These are phyloP conservation scores for Porites australiensis DNA, from an alignment of 64 coral and sea anemone genomes.

Conservation along the genomic window DNA sequence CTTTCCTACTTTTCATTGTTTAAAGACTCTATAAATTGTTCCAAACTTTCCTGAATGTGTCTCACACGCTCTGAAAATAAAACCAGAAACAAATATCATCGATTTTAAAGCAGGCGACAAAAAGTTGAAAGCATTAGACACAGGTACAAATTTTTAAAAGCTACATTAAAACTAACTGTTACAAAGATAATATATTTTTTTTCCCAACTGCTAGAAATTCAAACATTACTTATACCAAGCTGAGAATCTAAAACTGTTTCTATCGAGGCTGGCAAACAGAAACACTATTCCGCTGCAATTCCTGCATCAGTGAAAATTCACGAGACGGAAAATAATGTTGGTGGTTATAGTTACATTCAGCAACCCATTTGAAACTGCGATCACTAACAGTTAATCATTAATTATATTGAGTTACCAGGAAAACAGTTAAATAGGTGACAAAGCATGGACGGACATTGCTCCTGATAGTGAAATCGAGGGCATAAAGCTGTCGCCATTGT, in stretches of 20 bases:
- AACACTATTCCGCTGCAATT: no score
- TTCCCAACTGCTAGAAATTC: no score
- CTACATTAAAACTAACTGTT: no score
- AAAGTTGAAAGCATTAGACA: no score
- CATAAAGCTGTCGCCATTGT: no score
- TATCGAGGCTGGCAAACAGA: no score
- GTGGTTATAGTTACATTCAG: not conserved
- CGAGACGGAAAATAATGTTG: not conserved
- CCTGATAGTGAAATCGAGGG: not conserved
- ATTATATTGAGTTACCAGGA: constrained; percentile 15
- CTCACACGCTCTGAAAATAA: constrained; percentile 90
- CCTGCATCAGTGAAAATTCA: no score
- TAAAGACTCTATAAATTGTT: constrained; percentile 94
- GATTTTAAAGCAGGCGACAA: no score
- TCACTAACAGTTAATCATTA: not conserved
- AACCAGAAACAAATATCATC: not conserved
- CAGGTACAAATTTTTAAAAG: no score
- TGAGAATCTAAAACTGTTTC: no score
- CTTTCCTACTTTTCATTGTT: constrained; percentile 81
- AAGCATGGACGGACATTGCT: not conserved
- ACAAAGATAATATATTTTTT: no score
- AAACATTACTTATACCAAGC: no score
- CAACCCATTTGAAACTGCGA: not conserved
- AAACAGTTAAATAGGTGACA: not conserved
- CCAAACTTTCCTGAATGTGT: constrained; percentile 99